phyloP scores from a whole-genome alignment of 2,797 vertebrate species.

The Nothura maculosa region DNA sequence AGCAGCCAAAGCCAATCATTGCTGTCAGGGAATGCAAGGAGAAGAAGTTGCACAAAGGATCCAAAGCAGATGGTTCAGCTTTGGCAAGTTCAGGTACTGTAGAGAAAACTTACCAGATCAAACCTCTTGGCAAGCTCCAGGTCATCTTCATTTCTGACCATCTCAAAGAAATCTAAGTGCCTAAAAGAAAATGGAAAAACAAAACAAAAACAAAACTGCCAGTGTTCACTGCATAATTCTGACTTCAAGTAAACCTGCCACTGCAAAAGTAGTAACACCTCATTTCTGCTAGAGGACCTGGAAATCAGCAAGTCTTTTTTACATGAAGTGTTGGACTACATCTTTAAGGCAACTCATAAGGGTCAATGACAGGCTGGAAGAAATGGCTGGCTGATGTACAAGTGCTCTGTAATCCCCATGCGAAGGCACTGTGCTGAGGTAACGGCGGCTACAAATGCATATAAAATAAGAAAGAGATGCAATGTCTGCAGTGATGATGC shows the following conservation, averaged over 20 bases:
- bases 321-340: background rate
- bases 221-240: background rate
- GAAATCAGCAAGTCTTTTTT: background rate
- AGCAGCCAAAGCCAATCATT: background rate
- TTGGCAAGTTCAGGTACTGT: background rate
- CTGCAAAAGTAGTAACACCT: background rate
- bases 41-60: background rate
- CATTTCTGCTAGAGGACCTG: background rate
- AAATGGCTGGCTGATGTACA: background rate
- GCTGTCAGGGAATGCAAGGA: background rate
- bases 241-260: background rate
- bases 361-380: background rate
- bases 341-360: background rate
- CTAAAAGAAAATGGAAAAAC: conserved; percentile 76
- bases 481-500: background rate
- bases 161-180: conserved; percentile 98
- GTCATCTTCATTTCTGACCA: conserved; percentile 98
- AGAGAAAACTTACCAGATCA: conserved; percentile 87
- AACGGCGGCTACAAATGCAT: background rate
- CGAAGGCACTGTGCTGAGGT: background rate
- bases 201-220: conserved; percentile 6
- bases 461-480: background rate
- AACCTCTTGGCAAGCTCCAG: conserved; percentile 93
- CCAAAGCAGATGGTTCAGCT: background rate
- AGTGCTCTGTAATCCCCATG: background rate